Evolutionary conservation across 2,888 invertebrate species (phyloP), one percentile per base, ranked within the genome.

Genomic region (Drosophila monieri): DNA sequence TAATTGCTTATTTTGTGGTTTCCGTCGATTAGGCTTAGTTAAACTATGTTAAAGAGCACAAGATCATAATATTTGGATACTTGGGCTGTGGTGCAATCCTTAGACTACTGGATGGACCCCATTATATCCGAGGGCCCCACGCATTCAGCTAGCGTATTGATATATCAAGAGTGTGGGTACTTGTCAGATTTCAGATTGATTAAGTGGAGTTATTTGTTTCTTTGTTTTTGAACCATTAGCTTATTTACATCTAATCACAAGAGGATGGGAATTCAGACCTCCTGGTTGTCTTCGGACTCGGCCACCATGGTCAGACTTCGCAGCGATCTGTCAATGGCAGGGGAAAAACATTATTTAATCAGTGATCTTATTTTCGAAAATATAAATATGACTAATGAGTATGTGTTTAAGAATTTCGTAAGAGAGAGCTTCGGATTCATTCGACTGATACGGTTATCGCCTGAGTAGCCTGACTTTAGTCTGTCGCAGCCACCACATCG

Each of bases 241-340:
- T 84, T 81, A 84, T 79, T 77, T 80, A 81, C 85, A 81, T 69
- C 74, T 85, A 85, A 81, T 83, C 84, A 84, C 81, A 81, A 80
- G 84, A 78, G 76, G 72, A 68, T 78, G 77, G 78, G 73, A 61
- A 59, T 64, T 65, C 77, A 89, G 56, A 80, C 81, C 61, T 84
- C 79, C 73, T 89, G 85, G 49, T 76, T 85, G 57, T 87, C 80
- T 57, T 89, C 85, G 14, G 83, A 78, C 74, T 86, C 89, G 71
- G 84, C 90, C 37, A 89, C 90, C 77, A 89, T 90, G 58, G 91
- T 90, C 59, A 91, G 88, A 80, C 91, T 91, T 74, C 91, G 89
- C 66, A 91, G 80, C 53, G 91, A 91, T 89, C 91, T 91, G 72
- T 57, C 9, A 21, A 49, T 15, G 25, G n/a, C 14, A 14, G 44